These are phyloP conservation scores for Oxyura jamaicensis DNA, from an alignment of 2,113 vertebrate species.

Conservation along the genomic window DNA sequence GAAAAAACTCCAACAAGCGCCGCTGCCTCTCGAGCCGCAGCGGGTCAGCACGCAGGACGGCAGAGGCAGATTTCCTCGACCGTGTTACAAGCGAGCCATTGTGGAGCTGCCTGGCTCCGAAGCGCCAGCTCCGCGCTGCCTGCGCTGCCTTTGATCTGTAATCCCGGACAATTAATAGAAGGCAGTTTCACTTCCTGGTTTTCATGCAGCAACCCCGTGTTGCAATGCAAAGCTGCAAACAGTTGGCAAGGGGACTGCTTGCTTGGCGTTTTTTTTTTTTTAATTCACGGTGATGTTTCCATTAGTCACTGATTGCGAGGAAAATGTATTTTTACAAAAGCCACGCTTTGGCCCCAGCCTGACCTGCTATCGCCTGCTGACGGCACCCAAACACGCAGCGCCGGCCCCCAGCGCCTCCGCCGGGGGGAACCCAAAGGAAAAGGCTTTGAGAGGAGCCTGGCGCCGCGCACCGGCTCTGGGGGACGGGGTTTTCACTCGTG, in stretches of 20 bases:
- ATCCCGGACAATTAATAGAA: constrained; percentile 53
- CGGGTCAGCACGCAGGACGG: not conserved
- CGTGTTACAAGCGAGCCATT: constrained; percentile 53
- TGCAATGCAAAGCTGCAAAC: constrained; percentile 69
- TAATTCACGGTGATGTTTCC: constrained; percentile 35
- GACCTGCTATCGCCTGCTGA: not conserved
- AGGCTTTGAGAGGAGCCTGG: not conserved
- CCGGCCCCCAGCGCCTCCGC: not conserved
- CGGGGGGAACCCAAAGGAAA: no score
- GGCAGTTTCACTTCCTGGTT: constrained; percentile 74
- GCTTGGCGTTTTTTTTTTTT: constrained; percentile 50
- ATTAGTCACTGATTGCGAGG: constrained; percentile 57
- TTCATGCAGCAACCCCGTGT: constrained; percentile 62
- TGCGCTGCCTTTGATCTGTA: constrained; percentile 57
- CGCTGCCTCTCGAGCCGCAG: not conserved
- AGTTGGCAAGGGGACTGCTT: constrained; percentile 58
- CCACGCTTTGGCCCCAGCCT: not conserved
- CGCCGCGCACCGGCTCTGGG: rapidly evolving
- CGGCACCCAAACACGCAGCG: not conserved
- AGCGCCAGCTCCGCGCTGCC: constrained; percentile 21
- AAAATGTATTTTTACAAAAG: constrained; percentile 6
- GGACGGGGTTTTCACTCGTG: not conserved
- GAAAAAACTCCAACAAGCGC: not conserved
- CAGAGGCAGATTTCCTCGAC: constrained; percentile 40
- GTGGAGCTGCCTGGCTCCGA: constrained; percentile 45